Evolutionary conservation across 2,113 vertebrate genomes (phyloP).

Genomic region (Cheirogaleus medius): DNA sequence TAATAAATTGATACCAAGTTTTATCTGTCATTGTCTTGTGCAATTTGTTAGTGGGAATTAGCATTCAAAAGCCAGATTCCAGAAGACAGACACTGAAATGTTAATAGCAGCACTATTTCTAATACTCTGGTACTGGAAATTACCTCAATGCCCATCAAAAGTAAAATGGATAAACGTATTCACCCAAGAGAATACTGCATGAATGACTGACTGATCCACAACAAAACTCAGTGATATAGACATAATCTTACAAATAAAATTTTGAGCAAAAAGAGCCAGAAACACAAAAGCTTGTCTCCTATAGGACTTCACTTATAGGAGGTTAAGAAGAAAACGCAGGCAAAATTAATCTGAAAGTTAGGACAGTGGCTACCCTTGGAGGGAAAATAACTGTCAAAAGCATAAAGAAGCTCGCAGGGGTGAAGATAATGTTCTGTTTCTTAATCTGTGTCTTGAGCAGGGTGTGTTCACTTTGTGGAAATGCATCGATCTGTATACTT

Average conservation of each 20-base stretch:
- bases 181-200: not conserved
- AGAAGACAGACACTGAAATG: not conserved
- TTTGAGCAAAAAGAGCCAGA: not conserved
- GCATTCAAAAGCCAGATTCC: not conserved
- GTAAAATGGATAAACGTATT: not conserved
- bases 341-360: not conserved
- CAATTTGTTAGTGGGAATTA: not conserved
- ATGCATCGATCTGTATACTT: not conserved
- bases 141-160: not conserved
- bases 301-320: not conserved
- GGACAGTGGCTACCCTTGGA: not conserved
- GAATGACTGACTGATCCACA: not conserved
- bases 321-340: not conserved
- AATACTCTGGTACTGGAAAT: not conserved
- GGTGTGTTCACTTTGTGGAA: not conserved
- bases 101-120: not conserved
- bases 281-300: not conserved
- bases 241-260: not conserved
- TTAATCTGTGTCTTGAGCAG: not conserved
- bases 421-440: not conserved
- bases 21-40: not conserved
- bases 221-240: not conserved
- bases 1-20: not conserved
- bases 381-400: not conserved
- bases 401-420: not conserved